A percentile compares a stretch with the other conserved stretches of the same genome.
Conservation (phyloP, 2,797 vertebrate genomes). For the Rhyacichthys aspro region DNA sequence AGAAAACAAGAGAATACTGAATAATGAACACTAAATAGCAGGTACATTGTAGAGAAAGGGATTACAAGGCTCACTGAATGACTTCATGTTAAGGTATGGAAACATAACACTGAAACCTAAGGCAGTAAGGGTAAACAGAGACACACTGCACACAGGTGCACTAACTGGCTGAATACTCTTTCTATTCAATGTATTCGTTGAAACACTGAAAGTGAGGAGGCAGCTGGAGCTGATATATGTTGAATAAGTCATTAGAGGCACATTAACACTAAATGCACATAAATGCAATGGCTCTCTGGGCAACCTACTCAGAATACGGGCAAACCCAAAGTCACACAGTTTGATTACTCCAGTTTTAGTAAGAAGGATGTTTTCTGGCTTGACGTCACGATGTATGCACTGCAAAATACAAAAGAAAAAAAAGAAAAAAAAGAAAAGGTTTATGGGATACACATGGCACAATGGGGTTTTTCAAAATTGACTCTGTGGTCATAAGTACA, state of each 20-base stretch:
- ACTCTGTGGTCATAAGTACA: too few species aligned
- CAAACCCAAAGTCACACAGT: slow-evolving; percentile 91
- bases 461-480: too few species aligned
- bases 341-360: slow-evolving; percentile 90
- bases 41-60: slow-evolving; percentile 36
- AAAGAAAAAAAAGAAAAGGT: slow-evolving; percentile 17
- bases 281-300: slow-evolving; percentile 33
- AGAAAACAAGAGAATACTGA: slow-evolving; percentile 22
- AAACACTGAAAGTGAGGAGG: slow-evolving; percentile 68
- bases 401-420: slow-evolving; percentile 53
- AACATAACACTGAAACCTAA: slow-evolving; percentile 69
- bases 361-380: slow-evolving; percentile 92
- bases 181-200: slow-evolving; percentile 33
- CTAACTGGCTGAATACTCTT: slow-evolving; percentile 46
- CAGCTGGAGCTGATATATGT: slow-evolving; percentile 35
- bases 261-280: slow-evolving; percentile 62
- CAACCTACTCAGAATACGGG: slow-evolving; percentile 87
- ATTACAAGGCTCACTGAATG: slow-evolving; percentile 68
- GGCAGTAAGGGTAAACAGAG: slow-evolving; percentile 63
- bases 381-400: slow-evolving; percentile 89
- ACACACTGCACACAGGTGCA: slow-evolving; percentile 34
- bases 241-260: slow-evolving; percentile 75
- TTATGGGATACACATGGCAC: background rate
- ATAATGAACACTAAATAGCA: slow-evolving; percentile 58
- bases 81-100: slow-evolving; percentile 67